These are phyloP conservation scores for Oryzias woworae DNA, from an alignment of 2,113 vertebrate genomes.

Conservation along the genomic window DNA sequence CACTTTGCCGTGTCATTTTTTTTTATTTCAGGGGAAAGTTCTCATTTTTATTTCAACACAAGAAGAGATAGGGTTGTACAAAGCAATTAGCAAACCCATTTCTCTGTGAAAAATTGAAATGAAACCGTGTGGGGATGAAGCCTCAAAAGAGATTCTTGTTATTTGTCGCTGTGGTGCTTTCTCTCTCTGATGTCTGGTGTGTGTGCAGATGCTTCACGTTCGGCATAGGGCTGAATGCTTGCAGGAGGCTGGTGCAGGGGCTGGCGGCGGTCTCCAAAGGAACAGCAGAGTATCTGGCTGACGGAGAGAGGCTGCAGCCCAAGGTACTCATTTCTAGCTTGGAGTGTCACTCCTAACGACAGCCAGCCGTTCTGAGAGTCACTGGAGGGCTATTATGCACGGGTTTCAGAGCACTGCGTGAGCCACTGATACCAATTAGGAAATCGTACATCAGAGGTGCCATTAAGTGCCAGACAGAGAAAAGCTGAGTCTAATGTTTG, in stretches of 20 bases:
- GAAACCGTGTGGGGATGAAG: not conserved
- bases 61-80: constrained; percentile 11
- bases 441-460: constrained; percentile 36
- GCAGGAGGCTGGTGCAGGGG: constrained; percentile 85
- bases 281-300: constrained; percentile 83
- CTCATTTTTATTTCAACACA: constrained; percentile 29
- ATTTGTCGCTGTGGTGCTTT: not conserved
- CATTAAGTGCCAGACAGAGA: not conserved
- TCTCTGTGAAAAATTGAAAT: constrained; percentile 1
- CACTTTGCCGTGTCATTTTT: constrained; percentile 29
- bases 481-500: constrained; percentile 19
- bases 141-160: not conserved
- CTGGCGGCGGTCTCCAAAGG: constrained; percentile 88
- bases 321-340: constrained; percentile 79
- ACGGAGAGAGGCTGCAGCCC: constrained; percentile 90
- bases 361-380: constrained; percentile 41
- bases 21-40: constrained; percentile 7
- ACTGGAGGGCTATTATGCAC: constrained; percentile 46
- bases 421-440: constrained; percentile 42
- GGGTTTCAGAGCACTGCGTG: constrained; percentile 29
- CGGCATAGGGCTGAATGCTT: constrained; percentile 85
- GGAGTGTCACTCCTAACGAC: constrained; percentile 46
- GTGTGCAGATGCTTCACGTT: constrained; percentile 90
- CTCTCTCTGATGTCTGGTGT: constrained; percentile 15
- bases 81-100: constrained; percentile 23